phyloP scores from a whole-genome alignment of 2,113 vertebrate species.

The Cyprinodon tularosa region DNA sequence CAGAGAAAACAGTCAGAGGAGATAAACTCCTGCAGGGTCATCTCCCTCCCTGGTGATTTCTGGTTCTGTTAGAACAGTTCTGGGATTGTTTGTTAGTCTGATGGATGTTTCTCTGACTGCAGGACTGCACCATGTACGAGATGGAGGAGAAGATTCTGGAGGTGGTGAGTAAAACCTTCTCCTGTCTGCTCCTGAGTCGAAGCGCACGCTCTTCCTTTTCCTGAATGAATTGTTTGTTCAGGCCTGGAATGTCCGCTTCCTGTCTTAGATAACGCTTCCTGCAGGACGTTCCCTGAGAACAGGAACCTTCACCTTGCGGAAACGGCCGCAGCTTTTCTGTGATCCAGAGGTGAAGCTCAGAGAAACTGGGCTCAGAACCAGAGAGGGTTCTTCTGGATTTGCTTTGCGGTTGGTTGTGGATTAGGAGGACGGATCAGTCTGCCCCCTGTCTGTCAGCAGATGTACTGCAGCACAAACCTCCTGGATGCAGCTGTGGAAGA shows the following conservation, averaged over 20 bases:
- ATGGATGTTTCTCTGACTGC: conserved; percentile 50
- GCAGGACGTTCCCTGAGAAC: conserved; percentile 31
- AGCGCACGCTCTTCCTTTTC: neutral
- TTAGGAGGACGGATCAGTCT: neutral
- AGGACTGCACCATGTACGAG: conserved; percentile 91
- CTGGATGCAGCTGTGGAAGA: neutral
- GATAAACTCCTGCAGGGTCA: neutral
- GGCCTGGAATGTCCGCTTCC: conserved; percentile 59
- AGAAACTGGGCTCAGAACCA: too few species aligned
- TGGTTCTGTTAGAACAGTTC: neutral
- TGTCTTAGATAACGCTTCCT: conserved; percentile 71
- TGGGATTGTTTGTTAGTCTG: neutral
- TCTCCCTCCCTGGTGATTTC: neutral
- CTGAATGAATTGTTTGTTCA: conserved; percentile 50
- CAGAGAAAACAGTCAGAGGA: neutral
- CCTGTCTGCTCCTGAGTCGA: conserved; percentile 22
- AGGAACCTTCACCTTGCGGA: neutral
- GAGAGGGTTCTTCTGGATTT: too few species aligned
- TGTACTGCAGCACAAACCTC: neutral
- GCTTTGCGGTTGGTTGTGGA: too few species aligned
- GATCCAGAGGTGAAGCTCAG: too few species aligned
- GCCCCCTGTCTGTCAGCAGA: neutral
- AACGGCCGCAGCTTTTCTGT: neutral
- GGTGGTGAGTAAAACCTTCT: conserved; percentile 84
- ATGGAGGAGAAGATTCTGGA: conserved; percentile 96